Evolutionary conservation across 2,888 invertebrate species (phyloP).

Genomic region (Clivina fossor): DNA sequence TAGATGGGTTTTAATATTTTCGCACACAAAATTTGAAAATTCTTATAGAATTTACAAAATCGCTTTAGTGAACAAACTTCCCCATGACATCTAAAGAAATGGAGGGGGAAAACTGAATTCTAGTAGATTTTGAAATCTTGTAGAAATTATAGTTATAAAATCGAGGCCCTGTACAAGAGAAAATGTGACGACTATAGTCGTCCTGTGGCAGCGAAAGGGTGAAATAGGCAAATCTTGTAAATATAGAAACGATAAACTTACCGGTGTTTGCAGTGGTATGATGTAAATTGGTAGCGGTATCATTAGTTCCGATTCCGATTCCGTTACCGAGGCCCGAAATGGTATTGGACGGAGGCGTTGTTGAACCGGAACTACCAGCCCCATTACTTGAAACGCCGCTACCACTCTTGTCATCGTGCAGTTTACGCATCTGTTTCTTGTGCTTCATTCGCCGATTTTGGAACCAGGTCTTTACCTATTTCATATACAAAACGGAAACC

Average conservation of each 20-base stretch:
- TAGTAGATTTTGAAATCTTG: too few relatives aligned
- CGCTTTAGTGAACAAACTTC: too few relatives aligned
- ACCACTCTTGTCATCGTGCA: constrained; percentile 56
- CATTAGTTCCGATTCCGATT: background rate
- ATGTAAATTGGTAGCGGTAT: background rate
- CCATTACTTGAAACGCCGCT: background rate
- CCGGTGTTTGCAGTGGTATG: background rate
- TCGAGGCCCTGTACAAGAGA: background rate
- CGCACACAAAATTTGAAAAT: too few relatives aligned
- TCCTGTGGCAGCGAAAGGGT: background rate
- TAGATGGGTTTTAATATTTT: too few relatives aligned
- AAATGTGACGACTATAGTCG: background rate
- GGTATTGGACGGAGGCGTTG: constrained; percentile 2
- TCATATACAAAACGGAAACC: too few relatives aligned
- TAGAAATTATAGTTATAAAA: too few relatives aligned
- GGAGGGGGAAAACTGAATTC: too few relatives aligned
- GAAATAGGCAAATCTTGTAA: constrained; percentile 5
- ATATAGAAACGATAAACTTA: background rate
- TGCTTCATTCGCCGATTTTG: constrained; percentile 97
- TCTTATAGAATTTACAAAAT: too few relatives aligned
- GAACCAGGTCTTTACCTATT: constrained; percentile 95
- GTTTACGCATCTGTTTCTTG: constrained; percentile 84
- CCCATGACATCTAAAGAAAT: too few relatives aligned
- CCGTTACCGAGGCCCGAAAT: background rate
- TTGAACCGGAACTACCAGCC: constrained; percentile 1